Conservation (phyloP, 2,797 vertebrate genomes). For the Xyrichtys novacula region DNA sequence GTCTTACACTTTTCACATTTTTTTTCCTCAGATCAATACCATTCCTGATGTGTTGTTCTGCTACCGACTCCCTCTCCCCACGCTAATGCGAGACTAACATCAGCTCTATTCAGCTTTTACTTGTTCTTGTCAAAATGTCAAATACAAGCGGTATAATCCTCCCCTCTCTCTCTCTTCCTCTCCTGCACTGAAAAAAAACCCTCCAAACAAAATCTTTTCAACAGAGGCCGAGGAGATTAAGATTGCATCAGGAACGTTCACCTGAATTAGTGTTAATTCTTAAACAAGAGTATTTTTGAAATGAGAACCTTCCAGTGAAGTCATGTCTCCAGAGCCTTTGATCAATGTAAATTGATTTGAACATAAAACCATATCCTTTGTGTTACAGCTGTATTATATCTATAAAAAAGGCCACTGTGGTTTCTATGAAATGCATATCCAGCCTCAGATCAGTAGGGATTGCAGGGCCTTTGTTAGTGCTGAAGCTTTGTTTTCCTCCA, state of each 20-base stretch:
- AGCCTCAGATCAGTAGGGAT: conserved; percentile 72
- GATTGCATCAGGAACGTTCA: conserved; percentile 16
- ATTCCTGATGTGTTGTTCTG: conserved; percentile 65
- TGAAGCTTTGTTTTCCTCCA: conserved; percentile 80
- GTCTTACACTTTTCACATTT: conserved; percentile 77
- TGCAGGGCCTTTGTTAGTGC: conserved; percentile 72
- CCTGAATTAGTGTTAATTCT: conserved; percentile 5
- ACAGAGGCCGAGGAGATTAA: conserved; percentile 1
- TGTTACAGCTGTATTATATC: conserved; percentile 50
- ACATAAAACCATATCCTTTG: conserved; percentile 36
- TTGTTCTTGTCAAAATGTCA: conserved; percentile 48
- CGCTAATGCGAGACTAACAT: conserved; percentile 40
- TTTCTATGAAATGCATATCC: conserved; percentile 69
- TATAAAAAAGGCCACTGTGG: conserved; percentile 34
- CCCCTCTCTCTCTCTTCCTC: conserved; percentile 18
- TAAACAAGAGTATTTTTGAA: neutral
- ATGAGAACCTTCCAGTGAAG: conserved; percentile 36
- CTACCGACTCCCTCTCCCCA: conserved; percentile 13
- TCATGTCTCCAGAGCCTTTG: conserved; percentile 22
- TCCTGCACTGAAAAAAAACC: conserved; percentile 24
- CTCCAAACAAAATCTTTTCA: neutral
- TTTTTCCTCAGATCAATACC: conserved; percentile 75
- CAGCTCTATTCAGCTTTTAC: conserved; percentile 61
- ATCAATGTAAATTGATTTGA: conserved; percentile 53
- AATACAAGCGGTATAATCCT: conserved; percentile 8